Evolutionary conservation across 2,888 invertebrate genomes (phyloP).

Genomic region (Macrophya annulata): DNA sequence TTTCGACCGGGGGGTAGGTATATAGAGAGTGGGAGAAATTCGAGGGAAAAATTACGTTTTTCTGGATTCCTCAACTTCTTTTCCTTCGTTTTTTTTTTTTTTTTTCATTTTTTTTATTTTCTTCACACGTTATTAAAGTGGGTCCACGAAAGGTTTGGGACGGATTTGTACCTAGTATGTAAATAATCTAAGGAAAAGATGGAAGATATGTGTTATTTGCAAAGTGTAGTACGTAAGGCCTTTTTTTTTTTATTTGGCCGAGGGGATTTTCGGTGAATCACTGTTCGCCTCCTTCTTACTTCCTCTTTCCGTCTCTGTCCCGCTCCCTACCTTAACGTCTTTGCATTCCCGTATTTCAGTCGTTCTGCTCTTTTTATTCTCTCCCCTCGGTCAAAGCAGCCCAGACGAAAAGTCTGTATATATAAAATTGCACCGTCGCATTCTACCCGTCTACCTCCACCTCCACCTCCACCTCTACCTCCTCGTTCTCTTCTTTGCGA

Average conservation of each 20-base stretch:
- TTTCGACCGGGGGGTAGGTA: background rate
- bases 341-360: conserved; percentile 1
- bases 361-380: conserved; percentile 44
- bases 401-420: conserved; percentile 46
- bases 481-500: background rate
- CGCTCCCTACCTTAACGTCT: background rate
- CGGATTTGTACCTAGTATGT: background rate
- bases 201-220: conserved; percentile 34
- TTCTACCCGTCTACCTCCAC: background rate
- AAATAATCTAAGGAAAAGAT: conserved; percentile 5
- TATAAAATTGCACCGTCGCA: conserved; percentile 51
- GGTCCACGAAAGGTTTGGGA: background rate
- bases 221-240: conserved; percentile 1
- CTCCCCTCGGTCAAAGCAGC: conserved; percentile 34
- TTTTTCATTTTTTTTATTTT: background rate
- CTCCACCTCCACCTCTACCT: background rate
- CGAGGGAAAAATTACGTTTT: background rate
- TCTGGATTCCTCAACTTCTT: background rate
- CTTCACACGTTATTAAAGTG: background rate
- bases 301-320: conserved; percentile 48
- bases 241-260: conserved; percentile 11
- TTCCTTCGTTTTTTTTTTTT: background rate
- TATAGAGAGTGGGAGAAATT: too few species aligned
- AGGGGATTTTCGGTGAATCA: conserved; percentile 52
- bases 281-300: conserved; percentile 33